A percentile compares a stretch with the other conserved stretches of the same genome.
Evolutionary conservation across 2,888 invertebrate species (phyloP).

Genomic region (Julus scanicus): DNA sequence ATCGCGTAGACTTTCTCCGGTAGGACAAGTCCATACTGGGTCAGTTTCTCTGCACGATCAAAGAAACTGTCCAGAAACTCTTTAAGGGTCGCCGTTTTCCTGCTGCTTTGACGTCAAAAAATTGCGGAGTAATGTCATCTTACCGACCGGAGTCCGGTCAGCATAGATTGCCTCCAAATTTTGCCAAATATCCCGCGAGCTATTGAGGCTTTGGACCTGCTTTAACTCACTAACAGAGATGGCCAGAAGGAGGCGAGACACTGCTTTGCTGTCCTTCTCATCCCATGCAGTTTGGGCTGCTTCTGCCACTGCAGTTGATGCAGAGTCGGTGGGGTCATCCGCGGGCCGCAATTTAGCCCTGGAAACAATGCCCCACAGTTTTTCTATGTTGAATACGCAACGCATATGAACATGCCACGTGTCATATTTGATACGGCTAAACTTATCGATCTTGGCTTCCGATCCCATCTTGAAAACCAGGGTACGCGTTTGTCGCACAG

Average conservation of each 20-base stretch:
- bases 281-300: not conserved
- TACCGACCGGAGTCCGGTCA: not conserved
- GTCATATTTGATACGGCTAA: not conserved
- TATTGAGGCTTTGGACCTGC: not conserved
- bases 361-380: not conserved
- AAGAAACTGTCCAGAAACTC: slow-evolving; percentile 36
- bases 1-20: not conserved
- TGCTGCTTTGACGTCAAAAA: not conserved
- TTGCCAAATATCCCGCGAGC: not conserved
- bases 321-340: not conserved
- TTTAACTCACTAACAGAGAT: not conserved
- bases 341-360: not conserved
- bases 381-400: not conserved
- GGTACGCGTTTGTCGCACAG: too few species aligned
- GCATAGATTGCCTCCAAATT: not conserved
- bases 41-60: not conserved
- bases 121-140: not conserved
- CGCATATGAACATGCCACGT: not conserved
- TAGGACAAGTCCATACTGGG: not conserved
- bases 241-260: not conserved
- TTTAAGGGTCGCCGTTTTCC: not conserved
- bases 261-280: not conserved
- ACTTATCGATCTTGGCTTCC: not conserved
- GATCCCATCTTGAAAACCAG: not conserved
- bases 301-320: not conserved